phyloP scores from a whole-genome alignment of 2,797 vertebrate genomes.

The Pterois miles region DNA sequence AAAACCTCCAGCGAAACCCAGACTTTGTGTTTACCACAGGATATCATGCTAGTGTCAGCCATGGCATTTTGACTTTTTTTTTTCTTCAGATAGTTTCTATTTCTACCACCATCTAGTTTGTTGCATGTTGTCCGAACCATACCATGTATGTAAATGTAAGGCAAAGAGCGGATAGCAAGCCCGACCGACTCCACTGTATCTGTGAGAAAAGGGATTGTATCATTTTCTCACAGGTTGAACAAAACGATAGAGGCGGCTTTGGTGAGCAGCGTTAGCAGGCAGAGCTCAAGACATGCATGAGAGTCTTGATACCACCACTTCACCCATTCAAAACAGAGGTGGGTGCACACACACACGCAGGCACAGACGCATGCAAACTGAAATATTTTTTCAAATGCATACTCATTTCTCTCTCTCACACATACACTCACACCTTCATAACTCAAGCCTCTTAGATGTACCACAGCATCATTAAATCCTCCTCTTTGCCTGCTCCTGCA shows the following conservation, averaged over 20 bases:
- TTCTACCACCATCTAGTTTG: neutral
- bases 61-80: neutral
- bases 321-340: conserved; percentile 9
- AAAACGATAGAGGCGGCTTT: conserved; percentile 21
- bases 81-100: neutral
- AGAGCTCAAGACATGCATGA: conserved; percentile 5
- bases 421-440: conserved; percentile 19
- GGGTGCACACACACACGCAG: neutral
- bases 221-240: conserved; percentile 61
- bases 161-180: conserved; percentile 30
- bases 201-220: conserved; percentile 63
- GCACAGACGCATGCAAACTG: neutral
- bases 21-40: neutral
- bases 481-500: conserved; percentile 16
- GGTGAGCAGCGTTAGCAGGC: conserved; percentile 8
- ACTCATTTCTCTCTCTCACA: conserved; percentile 18
- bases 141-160: conserved; percentile 13
- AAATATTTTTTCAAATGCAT: conserved; percentile 4
- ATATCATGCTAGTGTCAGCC: neutral
- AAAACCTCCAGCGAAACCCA: no score
- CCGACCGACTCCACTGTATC: conserved; percentile 9
- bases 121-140: conserved; percentile 8
- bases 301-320: conserved; percentile 19
- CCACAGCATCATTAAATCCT: conserved; percentile 62
- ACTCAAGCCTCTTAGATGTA: conserved; percentile 24